Conservation (phyloP, 1,140 invertebrate species). For the Atta texana region DNA sequence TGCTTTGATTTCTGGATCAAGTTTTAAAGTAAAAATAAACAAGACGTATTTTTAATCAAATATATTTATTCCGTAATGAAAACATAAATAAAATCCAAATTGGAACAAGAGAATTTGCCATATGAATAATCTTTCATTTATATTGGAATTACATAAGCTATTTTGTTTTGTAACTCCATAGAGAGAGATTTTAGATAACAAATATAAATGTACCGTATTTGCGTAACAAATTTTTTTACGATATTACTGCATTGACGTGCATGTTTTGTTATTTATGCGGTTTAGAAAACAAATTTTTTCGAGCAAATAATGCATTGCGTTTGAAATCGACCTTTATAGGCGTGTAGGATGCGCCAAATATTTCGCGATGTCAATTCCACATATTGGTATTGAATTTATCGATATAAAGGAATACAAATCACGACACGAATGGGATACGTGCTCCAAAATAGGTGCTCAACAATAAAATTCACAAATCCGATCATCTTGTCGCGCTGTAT, state of each 20-base stretch:
- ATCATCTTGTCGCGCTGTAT: background rate
- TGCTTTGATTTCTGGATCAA: background rate
- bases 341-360: background rate
- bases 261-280: background rate
- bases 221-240: background rate
- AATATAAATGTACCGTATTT: background rate
- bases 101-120: background rate
- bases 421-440: conserved; percentile 3
- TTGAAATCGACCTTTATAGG: conserved; percentile 5
- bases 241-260: background rate
- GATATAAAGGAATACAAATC: conserved; percentile 32
- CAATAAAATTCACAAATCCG: background rate
- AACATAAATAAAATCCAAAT: background rate
- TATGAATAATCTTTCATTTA: background rate
- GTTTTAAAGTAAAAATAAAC: background rate
- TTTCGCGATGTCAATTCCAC: conserved; percentile 22
- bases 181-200: conserved; percentile 3
- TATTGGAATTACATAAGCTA: background rate
- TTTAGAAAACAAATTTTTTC: background rate
- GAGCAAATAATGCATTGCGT: conserved; percentile 1
- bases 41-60: background rate
- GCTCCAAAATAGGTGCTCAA: background rate
- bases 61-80: background rate
- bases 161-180: background rate
- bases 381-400: conserved; percentile 19